Conservation (phyloP, 1,140 invertebrate species). For the Rhyacophila brunnea region DNA sequence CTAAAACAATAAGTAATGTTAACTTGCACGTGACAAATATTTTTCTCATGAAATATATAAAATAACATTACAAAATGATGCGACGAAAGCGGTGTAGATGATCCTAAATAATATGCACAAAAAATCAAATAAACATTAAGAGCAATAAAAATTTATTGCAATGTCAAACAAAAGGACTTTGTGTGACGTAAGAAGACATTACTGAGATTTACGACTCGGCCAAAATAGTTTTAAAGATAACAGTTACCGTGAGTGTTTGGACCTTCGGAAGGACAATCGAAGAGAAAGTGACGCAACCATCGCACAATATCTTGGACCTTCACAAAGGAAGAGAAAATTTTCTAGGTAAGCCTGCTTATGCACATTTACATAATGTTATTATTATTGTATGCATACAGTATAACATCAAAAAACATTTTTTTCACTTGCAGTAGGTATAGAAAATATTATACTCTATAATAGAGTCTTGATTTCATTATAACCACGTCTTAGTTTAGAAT, state of each 20-base stretch:
- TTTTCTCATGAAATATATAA: neutral
- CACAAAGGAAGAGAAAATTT: conserved; percentile 28
- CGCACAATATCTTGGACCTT: conserved; percentile 9
- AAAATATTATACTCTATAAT: too few species aligned
- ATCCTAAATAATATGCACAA: conserved; percentile 20
- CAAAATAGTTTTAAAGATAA: too few species aligned
- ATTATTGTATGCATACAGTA: too few species aligned
- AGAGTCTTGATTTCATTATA: too few species aligned
- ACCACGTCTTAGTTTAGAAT: too few species aligned
- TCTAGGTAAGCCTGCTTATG: conserved; percentile 23
- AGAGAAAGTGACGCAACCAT: conserved; percentile 32
- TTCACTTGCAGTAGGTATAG: too few species aligned
- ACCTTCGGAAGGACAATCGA: conserved; percentile 24
- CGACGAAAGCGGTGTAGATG: conserved; percentile 33
- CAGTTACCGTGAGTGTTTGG: neutral
- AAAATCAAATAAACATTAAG: neutral
- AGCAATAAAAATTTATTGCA: too few species aligned
- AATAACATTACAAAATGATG: conserved; percentile 25
- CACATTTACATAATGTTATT: neutral
- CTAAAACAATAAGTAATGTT: conserved; percentile 16
- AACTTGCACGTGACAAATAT: conserved; percentile 19
- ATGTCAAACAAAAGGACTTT: neutral
- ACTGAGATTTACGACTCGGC: neutral
- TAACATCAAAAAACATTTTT: too few species aligned
- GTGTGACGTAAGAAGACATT: conserved; percentile 6